phyloP scores from a whole-genome alignment of 2,888 invertebrate genomes.

The Drosophila meridiana region DNA sequence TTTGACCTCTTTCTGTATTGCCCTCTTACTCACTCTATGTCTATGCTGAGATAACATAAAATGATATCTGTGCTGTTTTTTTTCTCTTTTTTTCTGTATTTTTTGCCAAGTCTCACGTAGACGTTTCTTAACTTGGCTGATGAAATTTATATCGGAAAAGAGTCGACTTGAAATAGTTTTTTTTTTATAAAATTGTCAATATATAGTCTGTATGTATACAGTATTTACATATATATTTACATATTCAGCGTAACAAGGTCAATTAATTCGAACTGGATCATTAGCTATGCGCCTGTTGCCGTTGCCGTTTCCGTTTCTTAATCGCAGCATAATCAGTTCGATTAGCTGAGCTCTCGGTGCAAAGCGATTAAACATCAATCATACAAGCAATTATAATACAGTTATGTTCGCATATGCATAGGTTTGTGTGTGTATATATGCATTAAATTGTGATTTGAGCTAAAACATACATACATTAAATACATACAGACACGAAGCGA shows the following conservation, averaged over 20 bases:
- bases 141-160: slow-evolving; percentile 45
- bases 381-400: slow-evolving; percentile 13
- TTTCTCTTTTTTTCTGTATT: background rate
- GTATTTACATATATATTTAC: background rate
- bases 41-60: slow-evolving; percentile 16
- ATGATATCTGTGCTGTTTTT: slow-evolving; percentile 8
- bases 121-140: slow-evolving; percentile 40
- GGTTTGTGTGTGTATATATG: background rate
- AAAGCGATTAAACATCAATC: slow-evolving; percentile 34
- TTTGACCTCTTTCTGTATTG: background rate
- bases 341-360: slow-evolving; percentile 30
- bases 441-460: slow-evolving; percentile 22
- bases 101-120: slow-evolving; percentile 26
- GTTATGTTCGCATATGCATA: background rate
- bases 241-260: slow-evolving; percentile 30
- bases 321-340: slow-evolving; percentile 48
- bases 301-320: slow-evolving; percentile 34
- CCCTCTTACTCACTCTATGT: background rate
- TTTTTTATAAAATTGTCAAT: slow-evolving; percentile 10
- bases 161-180: slow-evolving; percentile 27
- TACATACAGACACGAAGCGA: no score
- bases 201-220: background rate
- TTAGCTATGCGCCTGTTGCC: slow-evolving; percentile 43
- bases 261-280: slow-evolving; percentile 46
- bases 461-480: background rate